Conservation (phyloP, 1,140 invertebrate species). For the Aphelinus atriplicis region DNA sequence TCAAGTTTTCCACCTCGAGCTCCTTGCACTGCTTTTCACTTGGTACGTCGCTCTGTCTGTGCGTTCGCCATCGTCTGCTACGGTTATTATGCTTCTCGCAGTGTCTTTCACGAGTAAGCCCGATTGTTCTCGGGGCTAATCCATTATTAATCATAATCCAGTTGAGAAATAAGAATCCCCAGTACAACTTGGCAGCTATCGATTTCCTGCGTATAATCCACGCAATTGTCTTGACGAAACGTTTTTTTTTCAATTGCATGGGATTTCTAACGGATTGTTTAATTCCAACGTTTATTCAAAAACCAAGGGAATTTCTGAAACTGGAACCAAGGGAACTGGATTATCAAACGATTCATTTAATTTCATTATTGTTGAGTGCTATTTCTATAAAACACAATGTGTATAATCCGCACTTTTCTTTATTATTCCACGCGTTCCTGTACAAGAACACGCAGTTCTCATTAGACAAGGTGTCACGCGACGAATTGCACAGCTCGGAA, state of each 20-base stretch:
- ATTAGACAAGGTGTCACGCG: conserved; percentile 10
- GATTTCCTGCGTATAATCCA: too few species aligned
- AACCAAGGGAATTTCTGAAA: too few species aligned
- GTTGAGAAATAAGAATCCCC: conserved; percentile 50
- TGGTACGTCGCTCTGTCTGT: conserved; percentile 45
- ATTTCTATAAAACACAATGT: too few species aligned
- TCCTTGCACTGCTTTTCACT: conserved; percentile 47
- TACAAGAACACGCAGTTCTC: conserved; percentile 10
- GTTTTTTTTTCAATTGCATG: too few species aligned
- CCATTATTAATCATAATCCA: conserved; percentile 57
- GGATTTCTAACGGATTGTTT: too few species aligned
- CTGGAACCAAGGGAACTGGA: too few species aligned
- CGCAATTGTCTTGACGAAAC: too few species aligned
- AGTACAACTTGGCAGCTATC: too few species aligned
- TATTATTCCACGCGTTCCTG: not conserved
- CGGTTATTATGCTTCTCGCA: conserved; percentile 2
- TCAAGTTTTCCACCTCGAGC: conserved; percentile 53
- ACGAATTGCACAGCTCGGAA: not conserved
- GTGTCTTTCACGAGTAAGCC: conserved; percentile 39
- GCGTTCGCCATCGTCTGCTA: conserved; percentile 21
- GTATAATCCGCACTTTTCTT: not conserved
- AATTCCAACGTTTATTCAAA: too few species aligned
- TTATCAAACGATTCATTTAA: too few species aligned
- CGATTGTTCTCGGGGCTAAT: conserved; percentile 53
- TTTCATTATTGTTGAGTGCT: too few species aligned